A percentile compares a stretch with the other conserved stretches of the same genome.
Evolutionary conservation across 2,113 vertebrate species (phyloP).

Genomic region (Nestor notabilis): DNA sequence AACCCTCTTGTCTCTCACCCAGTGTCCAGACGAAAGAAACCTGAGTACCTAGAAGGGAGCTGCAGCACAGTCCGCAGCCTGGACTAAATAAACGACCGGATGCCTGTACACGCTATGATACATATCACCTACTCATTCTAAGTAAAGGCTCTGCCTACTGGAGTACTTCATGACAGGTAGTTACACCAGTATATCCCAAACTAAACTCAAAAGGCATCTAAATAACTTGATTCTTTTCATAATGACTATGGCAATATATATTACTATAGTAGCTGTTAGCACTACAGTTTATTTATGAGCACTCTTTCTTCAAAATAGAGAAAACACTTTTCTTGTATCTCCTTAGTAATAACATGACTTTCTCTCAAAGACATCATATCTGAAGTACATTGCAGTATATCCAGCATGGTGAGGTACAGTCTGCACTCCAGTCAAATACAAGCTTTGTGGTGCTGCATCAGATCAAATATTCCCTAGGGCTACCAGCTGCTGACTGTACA

Average conservation of each 20-base stretch:
- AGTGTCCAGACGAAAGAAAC: neutral
- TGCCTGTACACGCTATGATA: neutral
- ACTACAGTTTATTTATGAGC: neutral
- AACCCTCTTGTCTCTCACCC: neutral
- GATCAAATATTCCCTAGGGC: conserved; percentile 1
- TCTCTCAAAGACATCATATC: neutral
- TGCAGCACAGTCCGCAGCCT: neutral
- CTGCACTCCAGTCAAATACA: neutral
- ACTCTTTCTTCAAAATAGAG: neutral
- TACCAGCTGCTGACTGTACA: neutral
- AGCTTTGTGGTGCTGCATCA: neutral
- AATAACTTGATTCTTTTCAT: neutral
- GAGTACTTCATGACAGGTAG: neutral
- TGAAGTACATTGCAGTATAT: neutral
- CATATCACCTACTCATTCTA: neutral
- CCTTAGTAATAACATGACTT: neutral
- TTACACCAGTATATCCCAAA: neutral
- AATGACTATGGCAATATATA: neutral
- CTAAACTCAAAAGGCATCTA: neutral
- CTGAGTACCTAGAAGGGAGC: neutral
- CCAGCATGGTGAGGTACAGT: neutral
- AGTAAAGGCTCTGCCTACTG: neutral
- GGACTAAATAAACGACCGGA: neutral
- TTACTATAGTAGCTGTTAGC: neutral
- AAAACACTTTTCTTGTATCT: neutral